Percentiles rank a stretch among this genome's conserved stretches.
These are phyloP conservation scores for Watsonalla cultraria DNA, from an alignment of 2,888 invertebrate genomes.

Conservation along the genomic window DNA sequence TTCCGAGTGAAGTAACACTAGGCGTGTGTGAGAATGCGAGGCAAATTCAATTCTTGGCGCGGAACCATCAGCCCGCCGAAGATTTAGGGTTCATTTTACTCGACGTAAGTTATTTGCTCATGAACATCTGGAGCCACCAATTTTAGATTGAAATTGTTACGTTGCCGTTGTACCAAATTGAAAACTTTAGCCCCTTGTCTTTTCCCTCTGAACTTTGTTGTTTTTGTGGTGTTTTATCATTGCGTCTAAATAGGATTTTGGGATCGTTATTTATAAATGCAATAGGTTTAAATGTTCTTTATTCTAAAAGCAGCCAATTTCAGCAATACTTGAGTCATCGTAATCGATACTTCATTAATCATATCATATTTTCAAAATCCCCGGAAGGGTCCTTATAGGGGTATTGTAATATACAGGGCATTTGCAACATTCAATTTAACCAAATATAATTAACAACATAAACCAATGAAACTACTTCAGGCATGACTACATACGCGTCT, in stretches of 20 bases:
- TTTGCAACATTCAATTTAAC: no score
- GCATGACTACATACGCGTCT: no score
- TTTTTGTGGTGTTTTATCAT: neutral
- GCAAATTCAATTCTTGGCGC: conserved; percentile 71
- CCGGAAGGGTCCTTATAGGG: no score
- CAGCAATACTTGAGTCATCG: no score
- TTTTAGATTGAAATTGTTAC: conserved; percentile 62
- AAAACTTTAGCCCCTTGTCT: conserved; percentile 30
- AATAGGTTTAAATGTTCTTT: no score
- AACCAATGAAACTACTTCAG: no score
- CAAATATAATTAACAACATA: no score
- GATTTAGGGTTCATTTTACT: conserved; percentile 73
- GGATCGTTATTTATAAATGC: neutral
- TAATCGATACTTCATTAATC: no score
- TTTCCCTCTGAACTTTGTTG: neutral
- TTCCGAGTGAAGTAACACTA: conserved; percentile 14
- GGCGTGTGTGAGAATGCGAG: conserved; percentile 32
- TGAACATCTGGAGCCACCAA: conserved; percentile 67
- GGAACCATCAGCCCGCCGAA: conserved; percentile 53
- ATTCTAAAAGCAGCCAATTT: no score
- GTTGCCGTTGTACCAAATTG: conserved; percentile 48
- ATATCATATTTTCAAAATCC: no score
- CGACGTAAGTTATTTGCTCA: conserved; percentile 66
- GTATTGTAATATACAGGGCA: no score
- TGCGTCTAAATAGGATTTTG: neutral